A percentile compares a stretch with the other conserved stretches of the same genome.
Evolutionary conservation across 2,888 invertebrate genomes (phyloP).

Genomic region (Fragum whitleyi): DNA sequence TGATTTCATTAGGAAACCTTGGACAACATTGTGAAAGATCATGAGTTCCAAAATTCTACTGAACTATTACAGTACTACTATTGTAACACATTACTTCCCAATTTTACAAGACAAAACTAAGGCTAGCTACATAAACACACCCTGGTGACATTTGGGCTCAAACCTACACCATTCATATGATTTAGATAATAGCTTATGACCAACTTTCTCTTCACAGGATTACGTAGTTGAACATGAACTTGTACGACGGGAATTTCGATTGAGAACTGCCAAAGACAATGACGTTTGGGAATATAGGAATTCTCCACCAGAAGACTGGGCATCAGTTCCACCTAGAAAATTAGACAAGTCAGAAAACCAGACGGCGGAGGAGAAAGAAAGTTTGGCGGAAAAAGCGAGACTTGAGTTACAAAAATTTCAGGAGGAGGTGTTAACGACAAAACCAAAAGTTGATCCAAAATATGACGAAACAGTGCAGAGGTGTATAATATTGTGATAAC

Average conservation of each 20-base stretch:
- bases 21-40: too few relatives aligned
- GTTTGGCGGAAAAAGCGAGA: slow-evolving; percentile 89
- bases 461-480: slow-evolving; percentile 19
- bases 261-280: slow-evolving; percentile 90
- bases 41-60: too few relatives aligned
- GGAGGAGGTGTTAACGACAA: background rate
- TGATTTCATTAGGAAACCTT: too few relatives aligned
- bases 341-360: background rate
- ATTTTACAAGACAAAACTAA: too few relatives aligned
- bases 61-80: too few relatives aligned
- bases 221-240: slow-evolving; percentile 90
- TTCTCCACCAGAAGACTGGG: slow-evolving; percentile 92
- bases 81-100: too few relatives aligned
- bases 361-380: background rate
- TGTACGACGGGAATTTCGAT: slow-evolving; percentile 88
- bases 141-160: too few relatives aligned
- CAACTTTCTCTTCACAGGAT: too few relatives aligned
- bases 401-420: slow-evolving; percentile 83
- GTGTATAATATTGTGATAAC: slow-evolving; percentile 23
- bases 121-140: too few relatives aligned
- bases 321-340: background rate
- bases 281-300: slow-evolving; percentile 92
- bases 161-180: too few relatives aligned
- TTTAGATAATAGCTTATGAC: too few relatives aligned
- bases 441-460: slow-evolving; percentile 22